Conservation (phyloP, 2,797 vertebrate genomes). For the Propithecus deckenii region DNA sequence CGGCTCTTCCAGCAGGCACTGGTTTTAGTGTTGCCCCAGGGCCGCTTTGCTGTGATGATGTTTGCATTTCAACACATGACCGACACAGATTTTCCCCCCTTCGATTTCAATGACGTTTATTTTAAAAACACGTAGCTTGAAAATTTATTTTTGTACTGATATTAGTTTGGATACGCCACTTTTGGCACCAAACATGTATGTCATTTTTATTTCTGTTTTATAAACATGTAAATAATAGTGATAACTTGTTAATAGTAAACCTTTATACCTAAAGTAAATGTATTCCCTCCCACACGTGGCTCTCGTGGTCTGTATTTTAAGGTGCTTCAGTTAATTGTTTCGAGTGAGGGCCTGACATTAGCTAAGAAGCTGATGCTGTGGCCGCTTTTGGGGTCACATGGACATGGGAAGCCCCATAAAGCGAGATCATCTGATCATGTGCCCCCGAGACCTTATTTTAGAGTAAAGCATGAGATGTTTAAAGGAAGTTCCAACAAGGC, state of each 20-base stretch:
- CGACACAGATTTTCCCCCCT: background rate
- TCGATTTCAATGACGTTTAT: slow-evolving; percentile 68
- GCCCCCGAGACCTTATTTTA: background rate
- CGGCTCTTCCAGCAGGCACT: slow-evolving; percentile 54
- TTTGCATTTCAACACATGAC: slow-evolving; percentile 37
- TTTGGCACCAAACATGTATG: slow-evolving; percentile 67
- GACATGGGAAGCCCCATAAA: background rate
- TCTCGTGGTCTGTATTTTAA: background rate
- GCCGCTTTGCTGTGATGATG: slow-evolving; percentile 41
- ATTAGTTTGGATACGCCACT: slow-evolving; percentile 66
- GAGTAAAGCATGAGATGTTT: background rate
- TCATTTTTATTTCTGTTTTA: slow-evolving; percentile 80
- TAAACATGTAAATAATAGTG: slow-evolving; percentile 81
- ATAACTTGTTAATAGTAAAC: slow-evolving; percentile 77
- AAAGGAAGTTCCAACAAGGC: background rate
- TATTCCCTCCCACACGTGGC: slow-evolving; percentile 65
- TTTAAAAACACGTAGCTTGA: slow-evolving; percentile 69
- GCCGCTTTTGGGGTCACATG: background rate
- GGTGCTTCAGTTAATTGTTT: background rate
- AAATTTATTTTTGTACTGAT: slow-evolving; percentile 83
- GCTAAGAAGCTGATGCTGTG: background rate
- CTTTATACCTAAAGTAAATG: slow-evolving; percentile 78
- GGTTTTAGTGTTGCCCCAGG: background rate
- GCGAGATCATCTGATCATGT: fast-evolving
- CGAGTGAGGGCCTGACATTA: fast-evolving